phyloP scores from a whole-genome alignment of 2,113 vertebrate species.

The Miniopterus natalensis region DNA sequence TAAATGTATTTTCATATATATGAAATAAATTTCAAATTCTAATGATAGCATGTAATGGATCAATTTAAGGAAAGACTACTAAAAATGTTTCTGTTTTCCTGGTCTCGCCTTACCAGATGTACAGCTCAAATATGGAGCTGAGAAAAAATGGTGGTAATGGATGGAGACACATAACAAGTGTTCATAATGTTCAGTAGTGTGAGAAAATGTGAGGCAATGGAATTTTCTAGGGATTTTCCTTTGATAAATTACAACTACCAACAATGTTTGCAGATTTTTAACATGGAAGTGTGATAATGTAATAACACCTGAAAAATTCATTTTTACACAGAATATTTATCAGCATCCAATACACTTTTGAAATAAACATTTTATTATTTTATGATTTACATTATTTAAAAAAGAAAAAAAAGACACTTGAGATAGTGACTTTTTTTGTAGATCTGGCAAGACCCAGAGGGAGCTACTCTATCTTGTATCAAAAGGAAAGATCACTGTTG shows the following conservation, averaged over 20 bases:
- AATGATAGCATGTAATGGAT: not conserved
- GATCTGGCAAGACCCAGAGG: not conserved
- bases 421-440: not conserved
- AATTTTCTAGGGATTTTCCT: not conserved
- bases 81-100: not conserved
- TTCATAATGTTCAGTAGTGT: not conserved
- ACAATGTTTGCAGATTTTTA: not conserved
- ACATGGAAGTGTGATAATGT: not conserved
- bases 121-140: not conserved
- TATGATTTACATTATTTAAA: not conserved
- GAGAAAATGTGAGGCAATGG: not conserved
- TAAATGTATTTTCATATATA: not conserved
- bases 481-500: not conserved
- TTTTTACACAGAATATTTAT: conserved; percentile 4
- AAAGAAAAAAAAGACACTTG: not conserved
- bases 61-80: not conserved
- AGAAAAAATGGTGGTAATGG: not conserved
- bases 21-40: not conserved
- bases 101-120: not conserved
- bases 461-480: not conserved
- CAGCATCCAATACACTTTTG: not conserved
- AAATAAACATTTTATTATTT: conserved; percentile 1
- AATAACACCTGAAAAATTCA: not conserved
- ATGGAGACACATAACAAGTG: not conserved
- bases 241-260: conserved; percentile 7